Evolutionary conservation across 1,140 invertebrate genomes (phyloP), one percentile per base, ranked within the genome.

Genomic region (Akabosia matsudoensis): DNA sequence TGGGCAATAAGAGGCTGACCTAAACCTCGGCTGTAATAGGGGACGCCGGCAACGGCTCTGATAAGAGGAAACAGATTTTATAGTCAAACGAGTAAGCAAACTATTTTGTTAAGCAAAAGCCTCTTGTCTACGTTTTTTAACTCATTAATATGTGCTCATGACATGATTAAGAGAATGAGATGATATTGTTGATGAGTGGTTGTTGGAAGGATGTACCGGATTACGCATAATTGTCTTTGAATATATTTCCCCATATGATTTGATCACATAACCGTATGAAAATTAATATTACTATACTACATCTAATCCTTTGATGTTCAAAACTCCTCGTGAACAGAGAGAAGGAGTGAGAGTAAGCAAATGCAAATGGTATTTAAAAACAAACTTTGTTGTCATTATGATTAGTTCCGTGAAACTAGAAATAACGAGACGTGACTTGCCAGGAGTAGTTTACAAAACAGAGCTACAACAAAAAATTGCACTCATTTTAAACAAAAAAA

Each of bases 211-310:
- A 45, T 18, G 37, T 45, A 45, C 10, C 26, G 61, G 61, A 67
- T 67, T 67, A 67, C 7, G 28, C 61, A 1, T 67, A 67, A 67
- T 67, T 67, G 61, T 67, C 13, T 67, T 67, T 67, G 61, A n/a
- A 67, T 67, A 67, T 67, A 67, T 67, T 67, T 67, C 31, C 13
- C 26, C 30, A n/a, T n/a, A 67, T 67, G 61, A 67, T 67, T 67
- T 67, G 61, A 67, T 67, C 61, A 45, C 37, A 67, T 67, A 16
- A 67, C 26, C 28, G 61, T 67, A n/a, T n/a, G 61, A 67, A 67
- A 67, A 67, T 67, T 30, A 67, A 45, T 45, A 18, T 45, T 7
- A 18, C 18, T 45, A 45, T 45, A 18, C 18, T 7, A 18, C 18
- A 10, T 18, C 7, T 45, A 45, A 10, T 45, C 37, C 37, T 45